phyloP scores from a whole-genome alignment of 2,888 invertebrate species.

The Drosophila mayaguana region DNA sequence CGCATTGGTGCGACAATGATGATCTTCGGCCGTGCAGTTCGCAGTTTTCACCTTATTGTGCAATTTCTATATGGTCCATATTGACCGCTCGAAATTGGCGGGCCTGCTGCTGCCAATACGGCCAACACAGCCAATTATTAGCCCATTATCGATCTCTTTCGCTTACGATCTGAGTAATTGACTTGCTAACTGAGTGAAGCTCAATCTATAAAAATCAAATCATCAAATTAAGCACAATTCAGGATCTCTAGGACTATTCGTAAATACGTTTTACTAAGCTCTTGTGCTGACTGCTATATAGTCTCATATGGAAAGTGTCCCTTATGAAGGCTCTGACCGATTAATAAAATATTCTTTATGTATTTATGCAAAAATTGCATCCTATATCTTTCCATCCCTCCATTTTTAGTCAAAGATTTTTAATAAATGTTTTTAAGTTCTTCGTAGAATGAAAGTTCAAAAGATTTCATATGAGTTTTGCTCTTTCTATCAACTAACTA shows the following conservation, averaged over 20 bases:
- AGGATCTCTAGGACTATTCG: background rate
- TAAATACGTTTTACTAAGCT: background rate
- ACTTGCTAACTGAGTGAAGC: background rate
- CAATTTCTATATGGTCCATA: constrained; percentile 53
- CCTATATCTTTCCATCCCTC: too few species aligned
- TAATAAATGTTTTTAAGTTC: too few species aligned
- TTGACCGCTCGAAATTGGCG: constrained; percentile 17
- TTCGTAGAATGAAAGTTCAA: background rate
- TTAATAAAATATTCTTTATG: too few species aligned
- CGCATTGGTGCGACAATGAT: constrained; percentile 53
- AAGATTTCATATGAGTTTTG: background rate
- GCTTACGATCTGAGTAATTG: background rate
- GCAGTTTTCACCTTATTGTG: constrained; percentile 62
- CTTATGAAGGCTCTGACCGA: background rate
- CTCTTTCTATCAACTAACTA: background rate
- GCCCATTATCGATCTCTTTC: constrained; percentile 8
- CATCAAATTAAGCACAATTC: background rate
- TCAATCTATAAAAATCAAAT: background rate
- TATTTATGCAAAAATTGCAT: too few species aligned
- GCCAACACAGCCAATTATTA: constrained; percentile 8
- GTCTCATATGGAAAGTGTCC: background rate
- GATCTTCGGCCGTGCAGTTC: constrained; percentile 47
- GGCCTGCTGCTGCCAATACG: background rate
- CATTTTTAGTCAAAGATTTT: too few species aligned
- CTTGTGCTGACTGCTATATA: too few species aligned